A percentile compares a stretch with the other conserved stretches of the same genome.
Conservation (phyloP, 2,797 vertebrate genomes). For the Sebastes ruberrimus region DNA sequence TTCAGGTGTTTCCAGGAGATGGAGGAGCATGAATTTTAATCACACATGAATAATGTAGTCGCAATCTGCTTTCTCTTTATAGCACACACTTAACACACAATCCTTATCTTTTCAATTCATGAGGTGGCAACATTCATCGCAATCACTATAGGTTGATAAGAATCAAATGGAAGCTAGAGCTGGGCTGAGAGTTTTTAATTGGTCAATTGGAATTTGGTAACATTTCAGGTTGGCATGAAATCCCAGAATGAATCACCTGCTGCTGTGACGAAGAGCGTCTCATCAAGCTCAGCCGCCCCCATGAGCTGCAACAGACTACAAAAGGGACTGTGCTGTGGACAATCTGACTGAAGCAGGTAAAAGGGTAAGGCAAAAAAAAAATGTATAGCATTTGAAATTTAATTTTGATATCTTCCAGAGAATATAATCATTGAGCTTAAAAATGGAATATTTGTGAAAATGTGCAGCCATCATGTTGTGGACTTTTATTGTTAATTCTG, state of each 20-base stretch:
- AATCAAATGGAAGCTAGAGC: neutral
- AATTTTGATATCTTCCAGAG: neutral
- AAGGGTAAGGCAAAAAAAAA: neutral
- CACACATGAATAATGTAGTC: constrained; percentile 60
- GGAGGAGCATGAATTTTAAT: constrained; percentile 62
- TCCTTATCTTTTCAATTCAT: neutral
- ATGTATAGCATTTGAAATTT: neutral
- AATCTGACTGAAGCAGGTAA: neutral
- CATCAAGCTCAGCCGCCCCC: neutral
- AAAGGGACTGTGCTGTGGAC: neutral
- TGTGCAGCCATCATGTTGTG: neutral
- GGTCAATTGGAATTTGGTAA: neutral
- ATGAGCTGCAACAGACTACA: neutral
- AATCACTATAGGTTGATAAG: neutral
- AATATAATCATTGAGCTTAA: neutral
- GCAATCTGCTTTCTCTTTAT: constrained; percentile 44
- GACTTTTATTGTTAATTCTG: neutral
- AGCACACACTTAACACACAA: constrained; percentile 12
- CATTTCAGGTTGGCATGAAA: neutral
- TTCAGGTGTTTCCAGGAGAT: constrained; percentile 51
- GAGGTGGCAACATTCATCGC: neutral
- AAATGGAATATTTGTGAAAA: neutral
- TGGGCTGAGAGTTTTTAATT: neutral
- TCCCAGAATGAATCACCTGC: constrained; percentile 1
- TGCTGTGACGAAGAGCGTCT: neutral